Conservation (phyloP, 2,113 vertebrate genomes). For the Cyanistes caeruleus region DNA sequence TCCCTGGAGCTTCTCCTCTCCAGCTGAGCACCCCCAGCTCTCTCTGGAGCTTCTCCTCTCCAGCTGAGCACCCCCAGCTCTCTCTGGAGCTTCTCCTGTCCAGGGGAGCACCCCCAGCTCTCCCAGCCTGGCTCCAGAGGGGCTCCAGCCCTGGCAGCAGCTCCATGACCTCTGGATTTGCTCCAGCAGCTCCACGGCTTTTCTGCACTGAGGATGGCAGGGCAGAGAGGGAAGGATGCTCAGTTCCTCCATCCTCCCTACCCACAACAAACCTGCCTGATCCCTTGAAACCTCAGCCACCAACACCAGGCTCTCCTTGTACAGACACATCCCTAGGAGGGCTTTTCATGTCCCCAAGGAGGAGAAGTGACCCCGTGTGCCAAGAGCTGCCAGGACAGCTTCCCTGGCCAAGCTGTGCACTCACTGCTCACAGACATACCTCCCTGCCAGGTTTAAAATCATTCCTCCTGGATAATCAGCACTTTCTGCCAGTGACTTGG, state of each 20-base stretch:
- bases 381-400: not conserved
- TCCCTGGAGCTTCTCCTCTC: not conserved
- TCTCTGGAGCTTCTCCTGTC: not conserved
- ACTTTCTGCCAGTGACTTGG: not conserved
- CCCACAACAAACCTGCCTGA: no score
- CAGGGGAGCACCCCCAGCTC: not conserved
- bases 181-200: not conserved
- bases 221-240: not conserved
- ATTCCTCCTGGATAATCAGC: accelerated
- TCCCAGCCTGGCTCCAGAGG: not conserved
- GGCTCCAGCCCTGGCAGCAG: not conserved
- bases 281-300: not conserved
- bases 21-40: not conserved
- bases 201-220: not conserved
- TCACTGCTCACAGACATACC: accelerated
- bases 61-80: not conserved
- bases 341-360: not conserved
- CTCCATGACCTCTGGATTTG: not conserved
- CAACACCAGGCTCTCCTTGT: no score
- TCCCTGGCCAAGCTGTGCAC: accelerated
- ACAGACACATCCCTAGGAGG: not conserved
- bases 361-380: not conserved
- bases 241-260: not conserved
- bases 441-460: not conserved
- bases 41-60: not conserved